Evolutionary conservation across 2,888 invertebrate genomes (phyloP), one percentile per base, ranked within the genome.

Genomic region (Panorpa germanica): DNA sequence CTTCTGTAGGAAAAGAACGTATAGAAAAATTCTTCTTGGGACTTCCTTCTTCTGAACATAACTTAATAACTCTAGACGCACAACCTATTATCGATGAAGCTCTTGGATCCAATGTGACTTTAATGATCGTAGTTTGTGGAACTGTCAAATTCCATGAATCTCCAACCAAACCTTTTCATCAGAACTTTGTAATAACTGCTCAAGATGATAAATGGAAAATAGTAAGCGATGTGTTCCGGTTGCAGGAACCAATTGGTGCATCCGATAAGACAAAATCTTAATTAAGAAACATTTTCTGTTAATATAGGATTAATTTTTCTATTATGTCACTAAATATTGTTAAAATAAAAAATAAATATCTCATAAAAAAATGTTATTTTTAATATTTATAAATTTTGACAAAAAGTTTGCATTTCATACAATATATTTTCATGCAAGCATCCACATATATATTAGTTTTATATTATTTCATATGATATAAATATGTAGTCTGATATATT

Each of bases 191-290:
- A 15, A 71, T 91, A 30, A 85, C 86, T 1, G 82, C 83, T 4
- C 70, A 80, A 37, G 81, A 73, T 10, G 82, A 83, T 39, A 86
- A 86, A 47, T 91, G 90, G 90, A 90, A 90, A 56, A 81, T 93
- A 40, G 83, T 82, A 8, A 81, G 78, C 24, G 90, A 91, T 48
- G 77, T 76, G 43, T 86, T 85, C 44, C 63, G 90, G 45, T 60
- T 81, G 40, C 80, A 83, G 59, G 81, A 53, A 38, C 44, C 43
- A 16, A 39, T 48, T 15, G 41, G 38, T 9, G 37, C 40, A 3
- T 33, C 31, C 3, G 36, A 40, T 11, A 26, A 22, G 7, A 33
- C 34, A 23, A 31, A 28, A 19, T n/a, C n/a, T n/a, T n/a, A n/a
- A n/a, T n/a, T n/a, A n/a, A n/a, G n/a, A n/a, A n/a, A n/a, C n/a